Evolutionary conservation across 2,888 invertebrate genomes (phyloP), one percentile per base, ranked within the genome.

Genomic region (Meteorus colon): DNA sequence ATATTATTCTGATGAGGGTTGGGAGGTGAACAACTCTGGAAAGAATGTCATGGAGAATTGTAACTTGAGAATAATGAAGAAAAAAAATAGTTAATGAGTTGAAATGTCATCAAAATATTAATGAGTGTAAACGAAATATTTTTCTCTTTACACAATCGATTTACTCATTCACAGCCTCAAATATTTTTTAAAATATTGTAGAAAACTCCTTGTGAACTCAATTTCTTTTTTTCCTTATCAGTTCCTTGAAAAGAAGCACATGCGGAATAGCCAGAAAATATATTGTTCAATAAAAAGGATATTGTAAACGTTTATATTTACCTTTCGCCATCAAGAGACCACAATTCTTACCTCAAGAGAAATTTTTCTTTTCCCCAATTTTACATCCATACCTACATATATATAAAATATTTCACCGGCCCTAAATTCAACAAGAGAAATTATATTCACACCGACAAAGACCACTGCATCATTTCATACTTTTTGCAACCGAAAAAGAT

Each of bases 271-370:
- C 2, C 16, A 48, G 16, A 4, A 45, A 45, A 48, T n/a, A 55
- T 48, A 16, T 31, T 31, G 27, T 27, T 19, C 65, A 74, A 80
- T 78, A 79, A 78, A 79, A 78, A 72, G 70, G 75, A 80, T 76
- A 81, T 83, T 81, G 79, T 87, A 85, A 87, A 87, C 82, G 60
- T 84, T 85, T 83, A 84, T 82, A 82, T 79, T 77, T 66, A 55
- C 63, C 24, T 81, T 82, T 84, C 81, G 82, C 79, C 80, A 82
- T 82, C 79, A 77, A 69, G 85, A 78, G 82, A 88, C 88, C 87
- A 72, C 88, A 88, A 84, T 82, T 84, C 85, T 86, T 84, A 86
- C 86, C 85, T 85, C 84, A 83, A 82, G 67, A 29, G 74, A 24
- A 31, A 29, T 16, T 48, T 27, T n/a, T 5, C 19, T 29, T 29